Conservation (phyloP, 2,888 invertebrate species). For the Xestia c-nigrum region DNA sequence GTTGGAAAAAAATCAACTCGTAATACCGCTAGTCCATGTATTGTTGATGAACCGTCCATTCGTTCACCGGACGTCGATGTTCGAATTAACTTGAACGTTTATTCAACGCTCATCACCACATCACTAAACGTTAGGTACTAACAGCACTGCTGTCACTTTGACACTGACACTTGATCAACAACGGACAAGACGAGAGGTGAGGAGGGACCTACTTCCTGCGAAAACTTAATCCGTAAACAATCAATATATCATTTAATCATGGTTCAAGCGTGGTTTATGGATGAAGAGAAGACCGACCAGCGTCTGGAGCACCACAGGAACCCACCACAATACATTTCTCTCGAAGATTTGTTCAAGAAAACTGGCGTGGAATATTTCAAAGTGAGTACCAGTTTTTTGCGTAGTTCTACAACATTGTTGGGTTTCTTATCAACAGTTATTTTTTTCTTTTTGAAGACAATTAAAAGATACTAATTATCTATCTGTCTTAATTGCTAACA, state of each 20-base stretch:
- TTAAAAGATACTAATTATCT: slow-evolving; percentile 32
- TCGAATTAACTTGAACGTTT: too few species aligned
- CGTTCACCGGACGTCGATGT: too few species aligned
- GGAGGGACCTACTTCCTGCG: not conserved
- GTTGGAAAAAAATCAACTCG: too few species aligned
- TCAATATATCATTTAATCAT: slow-evolving; percentile 87
- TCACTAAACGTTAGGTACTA: too few species aligned
- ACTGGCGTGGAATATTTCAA: slow-evolving; percentile 97
- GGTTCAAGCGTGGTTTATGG: slow-evolving; percentile 97
- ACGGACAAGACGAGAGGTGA: not conserved
- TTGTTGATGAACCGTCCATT: too few species aligned
- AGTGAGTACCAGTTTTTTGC: slow-evolving; percentile 88
- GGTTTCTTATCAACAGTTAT: slow-evolving; percentile 45
- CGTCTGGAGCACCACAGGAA: slow-evolving; percentile 95
- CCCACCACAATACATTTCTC: slow-evolving; percentile 93
- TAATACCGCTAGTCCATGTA: too few species aligned
- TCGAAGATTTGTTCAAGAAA: slow-evolving; percentile 92
- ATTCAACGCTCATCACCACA: too few species aligned
- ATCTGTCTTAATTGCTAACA: slow-evolving; percentile 22
- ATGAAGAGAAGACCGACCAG: slow-evolving; percentile 92
- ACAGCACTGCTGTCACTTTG: not conserved
- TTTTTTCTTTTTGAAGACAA: slow-evolving; percentile 29
- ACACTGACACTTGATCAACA: slow-evolving; percentile 3
- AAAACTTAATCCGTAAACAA: slow-evolving; percentile 8
- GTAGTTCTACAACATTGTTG: slow-evolving; percentile 16